These are phyloP conservation scores for Molossus molossus DNA, from an alignment of 2,797 vertebrate genomes.

Conservation along the genomic window DNA sequence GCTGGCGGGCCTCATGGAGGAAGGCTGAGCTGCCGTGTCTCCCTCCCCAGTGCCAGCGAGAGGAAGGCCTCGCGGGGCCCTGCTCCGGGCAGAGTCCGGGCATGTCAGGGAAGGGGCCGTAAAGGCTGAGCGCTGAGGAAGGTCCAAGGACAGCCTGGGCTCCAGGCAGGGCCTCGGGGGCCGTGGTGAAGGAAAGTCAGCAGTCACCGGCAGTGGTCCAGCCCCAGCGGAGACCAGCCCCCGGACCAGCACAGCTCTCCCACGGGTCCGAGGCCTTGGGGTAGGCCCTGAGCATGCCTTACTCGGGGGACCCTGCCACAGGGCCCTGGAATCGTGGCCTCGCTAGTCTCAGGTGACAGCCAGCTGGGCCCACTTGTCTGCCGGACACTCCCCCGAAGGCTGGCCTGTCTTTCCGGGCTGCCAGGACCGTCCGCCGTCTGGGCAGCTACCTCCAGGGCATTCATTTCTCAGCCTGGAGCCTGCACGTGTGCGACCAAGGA, in stretches of 20 bases:
- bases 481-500: not conserved
- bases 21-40: not conserved
- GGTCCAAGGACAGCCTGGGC: not conserved
- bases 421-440: not conserved
- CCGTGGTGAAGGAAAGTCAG: not conserved
- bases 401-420: not conserved
- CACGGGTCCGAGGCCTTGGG: not conserved
- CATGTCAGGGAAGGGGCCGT: too few relatives aligned
- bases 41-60: not conserved
- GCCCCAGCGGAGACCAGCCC: too few relatives aligned
- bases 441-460: not conserved
- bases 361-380: not conserved
- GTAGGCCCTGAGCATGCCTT: not conserved
- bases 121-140: not conserved
- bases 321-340: not conserved
- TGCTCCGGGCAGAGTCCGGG: not conserved
- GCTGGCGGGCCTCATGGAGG: not conserved
- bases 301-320: not conserved
- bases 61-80: not conserved
- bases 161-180: not conserved
- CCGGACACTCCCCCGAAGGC: not conserved
- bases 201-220: not conserved
- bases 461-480: not conserved
- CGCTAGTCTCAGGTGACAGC: not conserved
- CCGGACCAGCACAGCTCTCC: not conserved